Evolutionary conservation across 2,888 invertebrate species (phyloP).

Genomic region (Uropetala carovei): DNA sequence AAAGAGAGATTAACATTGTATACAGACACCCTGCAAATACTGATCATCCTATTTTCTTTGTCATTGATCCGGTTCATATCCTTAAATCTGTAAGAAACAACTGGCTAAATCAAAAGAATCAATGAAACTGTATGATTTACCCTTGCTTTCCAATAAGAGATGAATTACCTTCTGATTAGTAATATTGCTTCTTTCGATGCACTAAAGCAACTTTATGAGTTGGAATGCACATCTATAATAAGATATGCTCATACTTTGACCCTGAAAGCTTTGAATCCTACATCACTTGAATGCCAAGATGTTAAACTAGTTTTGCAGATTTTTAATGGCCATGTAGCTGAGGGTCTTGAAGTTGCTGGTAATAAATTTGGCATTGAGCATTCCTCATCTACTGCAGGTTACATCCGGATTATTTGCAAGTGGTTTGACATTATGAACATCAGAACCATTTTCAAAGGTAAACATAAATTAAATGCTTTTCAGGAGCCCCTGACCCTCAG

Average conservation of each 20-base stretch:
- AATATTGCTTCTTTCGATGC: neutral
- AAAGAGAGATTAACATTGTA: too few species aligned
- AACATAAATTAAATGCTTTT: too few species aligned
- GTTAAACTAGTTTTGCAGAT: slow-evolving; percentile 62
- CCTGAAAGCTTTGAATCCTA: slow-evolving; percentile 54
- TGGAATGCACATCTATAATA: neutral
- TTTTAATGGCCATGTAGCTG: slow-evolving; percentile 62
- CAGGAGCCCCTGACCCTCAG: too few species aligned
- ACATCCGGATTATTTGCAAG: neutral
- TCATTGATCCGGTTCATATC: too few species aligned
- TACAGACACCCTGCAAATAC: too few species aligned
- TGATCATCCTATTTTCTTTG: too few species aligned
- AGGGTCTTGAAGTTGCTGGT: slow-evolving; percentile 43
- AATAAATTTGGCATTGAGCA: neutral
- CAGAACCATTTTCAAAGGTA: too few species aligned
- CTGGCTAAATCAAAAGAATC: too few species aligned
- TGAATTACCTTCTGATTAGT: too few species aligned
- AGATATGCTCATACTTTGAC: slow-evolving; percentile 37
- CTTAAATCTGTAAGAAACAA: too few species aligned
- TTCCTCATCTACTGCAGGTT: slow-evolving; percentile 9
- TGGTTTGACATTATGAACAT: slow-evolving; percentile 23
- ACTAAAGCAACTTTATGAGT: neutral
- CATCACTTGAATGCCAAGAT: slow-evolving; percentile 64
- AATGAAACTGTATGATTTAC: too few species aligned
- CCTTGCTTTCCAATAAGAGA: too few species aligned